Conservation (phyloP, 1,140 invertebrate species). For the Lineus longissimus region DNA sequence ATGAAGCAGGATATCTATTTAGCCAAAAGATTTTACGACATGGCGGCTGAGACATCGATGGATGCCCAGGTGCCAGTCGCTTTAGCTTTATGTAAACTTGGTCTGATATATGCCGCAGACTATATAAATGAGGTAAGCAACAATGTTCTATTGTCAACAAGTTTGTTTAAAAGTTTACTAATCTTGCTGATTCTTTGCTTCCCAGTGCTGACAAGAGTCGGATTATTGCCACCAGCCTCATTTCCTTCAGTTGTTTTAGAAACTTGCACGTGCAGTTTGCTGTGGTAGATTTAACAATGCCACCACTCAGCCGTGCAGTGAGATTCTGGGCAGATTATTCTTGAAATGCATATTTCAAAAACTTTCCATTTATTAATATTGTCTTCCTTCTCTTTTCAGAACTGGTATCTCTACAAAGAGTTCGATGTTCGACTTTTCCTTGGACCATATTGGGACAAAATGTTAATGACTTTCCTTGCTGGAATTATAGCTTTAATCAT, state of each 20-base stretch:
- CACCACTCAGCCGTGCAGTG: too few species aligned
- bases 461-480: constrained; percentile 78
- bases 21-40: constrained; percentile 92
- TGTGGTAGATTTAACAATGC: too few species aligned
- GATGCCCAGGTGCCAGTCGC: constrained; percentile 94
- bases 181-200: not conserved
- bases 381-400: constrained; percentile 45
- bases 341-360: too few species aligned
- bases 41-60: constrained; percentile 87
- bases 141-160: not conserved
- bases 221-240: too few species aligned
- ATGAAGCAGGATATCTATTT: constrained; percentile 69
- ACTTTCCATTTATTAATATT: too few species aligned
- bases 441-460: constrained; percentile 90
- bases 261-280: too few species aligned
- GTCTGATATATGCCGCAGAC: constrained; percentile 65
- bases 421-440: constrained; percentile 67
- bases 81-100: constrained; percentile 85
- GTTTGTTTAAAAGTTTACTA: not conserved
- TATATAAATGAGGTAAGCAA: constrained; percentile 46
- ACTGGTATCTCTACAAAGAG: constrained; percentile 56
- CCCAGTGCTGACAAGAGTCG: too few species aligned
- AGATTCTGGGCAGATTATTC: too few species aligned
- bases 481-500: constrained; percentile 73
- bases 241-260: too few species aligned